Evolutionary conservation across 2,888 invertebrate species (phyloP), one percentile per base, ranked within the genome.

Genomic region (Oscheius myriophilus): DNA sequence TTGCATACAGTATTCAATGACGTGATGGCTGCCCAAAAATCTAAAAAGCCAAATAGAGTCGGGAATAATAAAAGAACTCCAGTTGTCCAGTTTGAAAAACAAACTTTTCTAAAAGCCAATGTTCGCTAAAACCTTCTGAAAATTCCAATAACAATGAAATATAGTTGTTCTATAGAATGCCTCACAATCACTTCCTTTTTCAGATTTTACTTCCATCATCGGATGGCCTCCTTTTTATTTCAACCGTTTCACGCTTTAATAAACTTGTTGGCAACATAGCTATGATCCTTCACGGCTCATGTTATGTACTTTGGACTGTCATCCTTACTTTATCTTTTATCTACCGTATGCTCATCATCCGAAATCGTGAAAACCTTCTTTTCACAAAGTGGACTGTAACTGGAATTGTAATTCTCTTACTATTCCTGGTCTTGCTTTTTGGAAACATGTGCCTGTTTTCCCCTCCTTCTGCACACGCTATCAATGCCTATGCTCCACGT

Each of bases 151-250:
- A n/a, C n/a, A n/a, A n/a, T n/a, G n/a, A n/a, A n/a, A n/a, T n/a
- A n/a, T n/a, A n/a, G n/a, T n/a, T n/a, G n/a, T n/a, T n/a, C n/a
- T n/a, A n/a, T n/a, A n/a, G n/a, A n/a, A n/a, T n/a, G n/a, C n/a
- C n/a, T n/a, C n/a, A n/a, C n/a, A n/a, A n/a, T n/a, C n/a, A n/a
- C 3, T 33, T 33, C 33, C 49, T 18, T 49, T n/a, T 61, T 26
- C 49, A 61, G 61, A 61, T 61, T 39, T 46, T 61, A 11, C 46
- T 61, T 1, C 61, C 61, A 1, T 61, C 61, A 6, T 61, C 61
- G 1, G n/a, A 61, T 61, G 61, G 61, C 14, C 46, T 61, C 18
- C 61, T 61, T 12, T 61, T 61, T 16, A 46, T 61, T 18, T 46
- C 49, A 46, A 61, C 61, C 14, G 49, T 21, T 26, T 39, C 12